These are phyloP conservation scores for Lysiphlebus fabarum DNA, from an alignment of 1,140 invertebrate species.

Conservation along the genomic window DNA sequence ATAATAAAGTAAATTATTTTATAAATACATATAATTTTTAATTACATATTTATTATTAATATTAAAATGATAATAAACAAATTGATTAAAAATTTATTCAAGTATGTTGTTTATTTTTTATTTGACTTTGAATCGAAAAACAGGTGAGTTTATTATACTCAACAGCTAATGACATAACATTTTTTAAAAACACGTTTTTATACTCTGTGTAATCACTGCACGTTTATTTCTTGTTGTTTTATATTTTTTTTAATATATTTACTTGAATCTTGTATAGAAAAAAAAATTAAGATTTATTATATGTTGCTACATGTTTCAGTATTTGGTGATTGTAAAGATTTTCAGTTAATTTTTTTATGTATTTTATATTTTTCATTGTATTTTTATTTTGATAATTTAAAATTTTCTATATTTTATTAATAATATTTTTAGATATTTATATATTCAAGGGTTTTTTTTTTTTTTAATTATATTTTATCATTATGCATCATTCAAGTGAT, in stretches of 20 bases:
- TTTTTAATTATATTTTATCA: constrained; percentile 9
- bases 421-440: not conserved
- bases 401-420: not conserved
- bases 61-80: constrained; percentile 18
- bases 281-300: too few relatives aligned
- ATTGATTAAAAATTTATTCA: constrained; percentile 14
- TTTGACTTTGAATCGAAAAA: constrained; percentile 24
- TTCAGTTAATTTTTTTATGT: too few relatives aligned
- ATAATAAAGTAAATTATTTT: constrained; percentile 9
- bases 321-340: too few relatives aligned
- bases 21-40: constrained; percentile 14
- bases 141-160: constrained; percentile 11
- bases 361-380: too few relatives aligned
- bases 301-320: too few relatives aligned
- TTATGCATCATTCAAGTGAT: constrained; percentile 11
- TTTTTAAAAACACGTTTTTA: constrained; percentile 7
- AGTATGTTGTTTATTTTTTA: constrained; percentile 21
- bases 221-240: too few relatives aligned
- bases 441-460: not conserved
- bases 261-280: too few relatives aligned
- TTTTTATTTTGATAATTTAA: not conserved
- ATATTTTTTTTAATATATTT: too few relatives aligned
- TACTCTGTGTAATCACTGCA: too few relatives aligned
- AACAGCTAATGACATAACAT: constrained; percentile 5
- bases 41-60: constrained; percentile 10